Conservation (phyloP, 2,888 invertebrate genomes). For the Drosophila birchii region DNA sequence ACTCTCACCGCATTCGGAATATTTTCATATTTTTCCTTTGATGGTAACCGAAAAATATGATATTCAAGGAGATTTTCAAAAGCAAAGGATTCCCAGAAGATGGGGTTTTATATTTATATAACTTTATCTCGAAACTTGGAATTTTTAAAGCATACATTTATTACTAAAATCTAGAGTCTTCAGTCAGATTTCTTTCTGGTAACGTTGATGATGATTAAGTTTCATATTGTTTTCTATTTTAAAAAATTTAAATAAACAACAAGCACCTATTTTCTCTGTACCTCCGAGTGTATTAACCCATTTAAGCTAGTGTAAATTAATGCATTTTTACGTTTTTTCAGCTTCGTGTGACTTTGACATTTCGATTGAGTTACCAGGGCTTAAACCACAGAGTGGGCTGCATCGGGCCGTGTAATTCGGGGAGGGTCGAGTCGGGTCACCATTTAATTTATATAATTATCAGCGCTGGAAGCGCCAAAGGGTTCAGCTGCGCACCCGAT, state of each 20-base stretch:
- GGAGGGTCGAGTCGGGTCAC: conserved; percentile 32
- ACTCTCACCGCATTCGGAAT: not conserved
- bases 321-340: conserved; percentile 63
- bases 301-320: conserved; percentile 60
- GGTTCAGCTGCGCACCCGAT: conserved; percentile 72
- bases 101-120: too few relatives aligned
- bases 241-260: not conserved
- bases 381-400: conserved; percentile 5
- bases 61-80: not conserved
- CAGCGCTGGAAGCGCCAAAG: conserved; percentile 62
- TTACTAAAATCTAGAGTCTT: not conserved
- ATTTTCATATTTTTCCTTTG: not conserved
- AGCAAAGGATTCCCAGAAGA: not conserved
- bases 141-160: not conserved
- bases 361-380: conserved; percentile 73
- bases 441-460: conserved; percentile 74
- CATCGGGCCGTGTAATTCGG: conserved; percentile 24
- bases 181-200: not conserved
- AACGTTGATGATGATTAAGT: not conserved
- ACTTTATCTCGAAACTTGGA: not conserved
- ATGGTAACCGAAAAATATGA: not conserved
- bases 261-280: not conserved
- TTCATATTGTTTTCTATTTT: too few relatives aligned
- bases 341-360: conserved; percentile 66
- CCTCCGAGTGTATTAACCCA: not conserved